Conservation (phyloP, 2,888 invertebrate species). For the Nineta flava region DNA sequence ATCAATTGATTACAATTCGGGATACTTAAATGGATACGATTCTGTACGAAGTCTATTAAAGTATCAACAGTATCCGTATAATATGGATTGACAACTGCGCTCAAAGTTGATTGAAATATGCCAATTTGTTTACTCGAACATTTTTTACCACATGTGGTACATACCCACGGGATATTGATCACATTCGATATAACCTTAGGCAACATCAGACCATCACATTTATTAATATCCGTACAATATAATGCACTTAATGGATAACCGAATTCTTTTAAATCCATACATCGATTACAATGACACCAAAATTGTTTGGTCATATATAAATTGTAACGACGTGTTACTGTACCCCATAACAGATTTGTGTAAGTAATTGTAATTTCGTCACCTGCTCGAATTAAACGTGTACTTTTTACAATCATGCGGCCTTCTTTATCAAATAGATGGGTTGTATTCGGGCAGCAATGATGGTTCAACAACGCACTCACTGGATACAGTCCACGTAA, state of each 20-base stretch:
- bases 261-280: constrained; percentile 48
- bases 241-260: constrained; percentile 41
- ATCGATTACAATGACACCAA: constrained; percentile 45
- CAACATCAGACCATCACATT: constrained; percentile 35
- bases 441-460: constrained; percentile 48
- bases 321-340: constrained; percentile 41
- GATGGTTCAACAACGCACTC: constrained; percentile 51
- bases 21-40: constrained; percentile 35
- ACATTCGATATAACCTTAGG: constrained; percentile 37
- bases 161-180: constrained; percentile 37
- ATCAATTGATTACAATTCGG: constrained; percentile 43
- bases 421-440: constrained; percentile 40
- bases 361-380: constrained; percentile 51
- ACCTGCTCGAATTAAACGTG: constrained; percentile 38
- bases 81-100: constrained; percentile 35
- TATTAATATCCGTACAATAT: constrained; percentile 34
- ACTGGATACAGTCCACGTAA: constrained; percentile 50
- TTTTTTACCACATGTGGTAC: constrained; percentile 33
- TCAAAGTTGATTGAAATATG: constrained; percentile 33
- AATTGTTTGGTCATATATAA: constrained; percentile 52
- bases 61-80: constrained; percentile 33
- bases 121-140: constrained; percentile 35
- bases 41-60: constrained; percentile 37
- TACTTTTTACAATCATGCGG: constrained; percentile 42
- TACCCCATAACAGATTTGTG: constrained; percentile 50